Evolutionary conservation across 2,113 vertebrate genomes (phyloP), one percentile per base, ranked within the genome.

Genomic region (Pelecanus crispus): DNA sequence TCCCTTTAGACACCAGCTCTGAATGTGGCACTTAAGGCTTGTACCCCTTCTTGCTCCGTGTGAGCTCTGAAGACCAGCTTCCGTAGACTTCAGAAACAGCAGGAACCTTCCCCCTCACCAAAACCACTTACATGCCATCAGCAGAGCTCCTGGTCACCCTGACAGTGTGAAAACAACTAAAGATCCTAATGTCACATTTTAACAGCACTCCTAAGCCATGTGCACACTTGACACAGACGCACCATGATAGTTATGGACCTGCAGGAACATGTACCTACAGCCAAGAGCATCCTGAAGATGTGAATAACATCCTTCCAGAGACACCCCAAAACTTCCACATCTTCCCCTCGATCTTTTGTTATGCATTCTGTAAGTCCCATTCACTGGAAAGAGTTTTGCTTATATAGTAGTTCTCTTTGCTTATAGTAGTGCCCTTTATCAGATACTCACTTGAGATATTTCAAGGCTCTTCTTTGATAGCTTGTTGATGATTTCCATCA

Each of bases 391-490:
- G 61, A 26, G 24, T 74, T 86, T 65, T 62, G 29, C n/a, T 86
- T 26, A 8, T 21, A 4, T 14, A n/a, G 17, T 5, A 58, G 17
- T 28, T 79, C 13, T 61, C n/a, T 72, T 53, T 67, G 42, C 31
- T 58, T 62, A 28, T 26, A n/a, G n/a, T 10, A 29, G 16, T 55
- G 17, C 6, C 15, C 11, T 62, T 61, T 77, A 50, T 26, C 49
- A 61, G 53, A 49, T 10, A n/a, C 28, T 66, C 67, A 62, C 17
- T 14, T 19, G 34, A 77, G 53, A 21, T 42, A 45, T 44, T 91
- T 72, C 0, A 0, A 65, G 34, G 7, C 3, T 10, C 4, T 15
- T 72, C 70, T 81, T 62, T 63, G 74, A 15, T 53, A 85, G 50
- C 32, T 70, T 59, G 55, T 34, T 1, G 0, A 28, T 55, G 32